Percentiles rank a stretch among this genome's conserved stretches.
Evolutionary conservation across 1,140 invertebrate species (phyloP).

Genomic region (Cotesia chilonis): DNA sequence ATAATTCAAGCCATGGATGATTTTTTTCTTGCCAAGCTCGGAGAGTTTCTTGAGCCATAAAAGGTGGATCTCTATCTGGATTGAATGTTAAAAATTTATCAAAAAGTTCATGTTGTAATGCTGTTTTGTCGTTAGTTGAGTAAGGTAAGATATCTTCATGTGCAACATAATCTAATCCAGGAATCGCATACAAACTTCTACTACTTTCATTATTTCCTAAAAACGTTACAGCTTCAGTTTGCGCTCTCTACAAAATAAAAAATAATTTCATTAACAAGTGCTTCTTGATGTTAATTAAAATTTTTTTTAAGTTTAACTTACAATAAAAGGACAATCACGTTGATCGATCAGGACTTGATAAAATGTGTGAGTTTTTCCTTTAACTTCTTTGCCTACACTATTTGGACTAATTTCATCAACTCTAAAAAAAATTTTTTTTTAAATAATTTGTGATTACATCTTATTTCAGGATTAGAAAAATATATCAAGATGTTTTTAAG

Average conservation of each 20-base stretch:
- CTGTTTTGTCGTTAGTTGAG: constrained; percentile 80
- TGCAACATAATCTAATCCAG: constrained; percentile 94
- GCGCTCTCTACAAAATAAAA: constrained; percentile 76
- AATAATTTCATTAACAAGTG: constrained; percentile 21
- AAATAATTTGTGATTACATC: too few relatives aligned
- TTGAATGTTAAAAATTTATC: constrained; percentile 91
- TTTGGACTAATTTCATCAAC: constrained; percentile 59
- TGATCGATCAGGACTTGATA: constrained; percentile 97
- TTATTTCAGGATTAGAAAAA: too few relatives aligned
- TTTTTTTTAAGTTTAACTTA: constrained; percentile 5
- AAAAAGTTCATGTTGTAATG: constrained; percentile 93
- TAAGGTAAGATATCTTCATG: constrained; percentile 95
- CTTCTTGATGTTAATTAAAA: constrained; percentile 4
- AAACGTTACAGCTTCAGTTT: constrained; percentile 98
- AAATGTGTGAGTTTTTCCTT: constrained; percentile 91
- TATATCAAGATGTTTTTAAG: too few relatives aligned
- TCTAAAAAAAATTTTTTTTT: constrained; percentile 43
- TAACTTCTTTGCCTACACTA: constrained; percentile 85
- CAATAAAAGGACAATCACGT: constrained; percentile 94
- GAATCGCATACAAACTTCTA: constrained; percentile 91
- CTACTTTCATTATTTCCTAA: constrained; percentile 94
- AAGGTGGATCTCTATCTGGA: constrained; percentile 86
- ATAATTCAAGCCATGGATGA: constrained; percentile 95
- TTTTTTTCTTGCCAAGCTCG: constrained; percentile 97
- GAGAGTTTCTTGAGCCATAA: constrained; percentile 88